Evolutionary conservation across 2,888 invertebrate genomes (phyloP).

Genomic region (Dryococelus australis): DNA sequence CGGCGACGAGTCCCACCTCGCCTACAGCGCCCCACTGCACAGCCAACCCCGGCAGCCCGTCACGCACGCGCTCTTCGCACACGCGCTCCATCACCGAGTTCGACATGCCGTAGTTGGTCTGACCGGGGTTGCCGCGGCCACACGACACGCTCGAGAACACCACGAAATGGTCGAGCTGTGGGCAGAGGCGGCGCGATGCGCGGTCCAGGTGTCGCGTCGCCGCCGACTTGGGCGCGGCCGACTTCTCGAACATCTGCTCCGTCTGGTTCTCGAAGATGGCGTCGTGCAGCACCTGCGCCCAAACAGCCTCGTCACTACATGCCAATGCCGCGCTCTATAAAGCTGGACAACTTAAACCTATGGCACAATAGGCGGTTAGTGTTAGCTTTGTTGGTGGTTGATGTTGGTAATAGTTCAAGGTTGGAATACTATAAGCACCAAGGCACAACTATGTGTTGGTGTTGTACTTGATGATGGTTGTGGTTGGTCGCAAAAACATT

Average conservation of each 20-base stretch:
- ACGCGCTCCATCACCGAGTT: slow-evolving; percentile 92
- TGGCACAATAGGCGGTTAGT: too few species aligned
- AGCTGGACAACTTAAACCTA: too few species aligned
- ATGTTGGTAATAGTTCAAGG: too few species aligned
- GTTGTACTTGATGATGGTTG: too few species aligned
- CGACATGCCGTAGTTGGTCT: slow-evolving; percentile 89
- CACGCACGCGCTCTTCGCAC: slow-evolving; percentile 74
- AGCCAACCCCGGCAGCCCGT: slow-evolving; percentile 80
- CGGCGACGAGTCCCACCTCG: slow-evolving; percentile 74
- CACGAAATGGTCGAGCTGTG: slow-evolving; percentile 74
- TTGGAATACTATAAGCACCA: too few species aligned
- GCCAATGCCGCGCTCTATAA: too few species aligned
- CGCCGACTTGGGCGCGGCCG: slow-evolving; percentile 79
- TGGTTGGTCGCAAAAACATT: too few species aligned
- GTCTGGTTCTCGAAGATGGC: slow-evolving; percentile 80
- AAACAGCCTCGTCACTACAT: too few species aligned
- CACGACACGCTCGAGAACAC: slow-evolving; percentile 92
- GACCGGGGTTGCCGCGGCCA: slow-evolving; percentile 90
- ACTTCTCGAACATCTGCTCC: slow-evolving; percentile 70
- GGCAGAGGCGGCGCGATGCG: slow-evolving; percentile 66
- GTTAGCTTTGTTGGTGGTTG: too few species aligned
- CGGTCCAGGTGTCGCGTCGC: slow-evolving; percentile 82
- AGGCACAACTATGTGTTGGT: too few species aligned
- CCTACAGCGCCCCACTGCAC: slow-evolving; percentile 95
- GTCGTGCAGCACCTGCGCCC: slow-evolving; percentile 65